Evolutionary conservation across 2,797 vertebrate species (phyloP).

Genomic region (Squalus acanthias): DNA sequence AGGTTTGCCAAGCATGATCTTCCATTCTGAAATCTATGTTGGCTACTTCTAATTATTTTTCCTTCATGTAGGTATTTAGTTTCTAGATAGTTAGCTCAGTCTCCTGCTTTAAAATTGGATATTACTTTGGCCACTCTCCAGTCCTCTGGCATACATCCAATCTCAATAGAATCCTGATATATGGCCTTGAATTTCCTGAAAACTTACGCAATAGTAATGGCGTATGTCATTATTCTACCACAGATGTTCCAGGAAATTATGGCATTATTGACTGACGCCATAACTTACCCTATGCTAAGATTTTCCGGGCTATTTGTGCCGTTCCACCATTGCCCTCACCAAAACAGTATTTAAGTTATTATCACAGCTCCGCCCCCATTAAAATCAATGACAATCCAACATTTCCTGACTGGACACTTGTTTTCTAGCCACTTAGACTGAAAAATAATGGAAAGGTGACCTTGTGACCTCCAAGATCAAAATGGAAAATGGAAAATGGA

Average conservation of each 20-base stretch:
- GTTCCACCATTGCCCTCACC: not conserved
- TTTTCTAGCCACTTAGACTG: not conserved
- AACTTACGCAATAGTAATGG: not conserved
- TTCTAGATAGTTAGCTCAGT: not conserved
- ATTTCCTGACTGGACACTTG: not conserved
- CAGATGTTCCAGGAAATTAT: not conserved
- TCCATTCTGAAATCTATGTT: too few relatives aligned
- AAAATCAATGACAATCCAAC: not conserved
- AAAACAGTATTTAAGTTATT: not conserved
- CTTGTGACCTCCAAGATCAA: not conserved
- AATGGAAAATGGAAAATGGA: too few relatives aligned
- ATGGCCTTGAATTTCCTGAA: not conserved
- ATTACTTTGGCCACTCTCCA: not conserved
- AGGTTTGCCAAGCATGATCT: too few relatives aligned
- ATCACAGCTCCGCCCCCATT: not conserved
- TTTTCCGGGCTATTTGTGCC: not conserved
- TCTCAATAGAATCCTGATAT: too few relatives aligned
- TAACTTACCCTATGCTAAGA: not conserved
- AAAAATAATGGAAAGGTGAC: not conserved
- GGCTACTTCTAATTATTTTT: not conserved
- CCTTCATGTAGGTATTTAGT: not conserved
- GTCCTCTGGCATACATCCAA: not conserved
- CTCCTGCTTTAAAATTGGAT: not conserved
- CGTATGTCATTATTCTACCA: not conserved
- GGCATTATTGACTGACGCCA: not conserved